These are phyloP conservation scores for Acipenser ruthenus DNA, from an alignment of 2,797 vertebrate genomes.

Conservation along the genomic window DNA sequence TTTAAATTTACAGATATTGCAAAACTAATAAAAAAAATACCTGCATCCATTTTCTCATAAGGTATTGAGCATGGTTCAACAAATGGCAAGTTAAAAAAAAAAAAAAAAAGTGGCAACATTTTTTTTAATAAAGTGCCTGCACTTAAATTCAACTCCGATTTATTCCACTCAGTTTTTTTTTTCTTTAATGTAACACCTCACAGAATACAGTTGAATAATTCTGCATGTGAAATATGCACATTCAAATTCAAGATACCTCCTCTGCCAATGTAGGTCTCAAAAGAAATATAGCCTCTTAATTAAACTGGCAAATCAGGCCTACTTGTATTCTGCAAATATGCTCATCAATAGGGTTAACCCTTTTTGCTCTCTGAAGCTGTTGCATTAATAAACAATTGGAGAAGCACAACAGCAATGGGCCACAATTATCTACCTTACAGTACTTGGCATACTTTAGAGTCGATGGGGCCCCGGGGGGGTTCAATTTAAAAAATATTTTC, in stretches of 20 bases:
- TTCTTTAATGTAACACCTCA: constrained; percentile 55
- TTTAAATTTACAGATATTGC: constrained; percentile 24
- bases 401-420: no score
- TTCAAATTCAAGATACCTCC: constrained; percentile 48
- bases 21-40: constrained; percentile 4
- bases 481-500: no score
- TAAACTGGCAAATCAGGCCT: constrained; percentile 21
- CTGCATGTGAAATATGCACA: constrained; percentile 56
- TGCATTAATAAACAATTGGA: no score
- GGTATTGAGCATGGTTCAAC: constrained; percentile 5
- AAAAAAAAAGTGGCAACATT: background rate
- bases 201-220: constrained; percentile 56
- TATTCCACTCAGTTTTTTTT: constrained; percentile 52
- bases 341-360: constrained; percentile 31
- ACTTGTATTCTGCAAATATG: constrained; percentile 28
- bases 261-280: constrained; percentile 20
- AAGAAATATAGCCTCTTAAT: constrained; percentile 40
- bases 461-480: no score
- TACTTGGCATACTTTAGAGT: no score
- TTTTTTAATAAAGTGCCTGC: constrained; percentile 36
- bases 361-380: background rate
- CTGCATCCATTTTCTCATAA: background rate
- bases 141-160: constrained; percentile 55
- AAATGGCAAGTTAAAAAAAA: constrained; percentile 8
- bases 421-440: no score